Conservation (phyloP, 2,113 vertebrate genomes). For the Triplophysa tibetana region DNA sequence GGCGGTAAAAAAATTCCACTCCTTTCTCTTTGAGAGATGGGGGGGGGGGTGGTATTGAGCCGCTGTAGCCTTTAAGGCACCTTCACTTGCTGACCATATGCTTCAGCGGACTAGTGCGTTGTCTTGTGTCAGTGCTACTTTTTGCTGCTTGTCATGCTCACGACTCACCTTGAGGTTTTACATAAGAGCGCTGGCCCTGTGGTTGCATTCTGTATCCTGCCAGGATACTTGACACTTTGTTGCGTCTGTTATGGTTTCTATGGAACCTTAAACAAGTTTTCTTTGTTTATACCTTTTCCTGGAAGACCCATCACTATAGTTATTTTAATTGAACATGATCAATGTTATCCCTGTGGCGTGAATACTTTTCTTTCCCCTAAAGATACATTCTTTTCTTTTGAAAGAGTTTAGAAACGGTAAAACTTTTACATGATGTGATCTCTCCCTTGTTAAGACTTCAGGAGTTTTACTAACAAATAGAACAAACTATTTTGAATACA, state of each 20-base stretch:
- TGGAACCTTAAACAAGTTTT: neutral
- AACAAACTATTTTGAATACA: neutral
- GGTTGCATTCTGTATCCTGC: conserved; percentile 27
- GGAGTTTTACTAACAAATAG: conserved; percentile 24
- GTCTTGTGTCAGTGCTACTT: conserved; percentile 27
- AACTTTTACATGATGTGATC: neutral
- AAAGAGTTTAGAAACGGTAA: neutral
- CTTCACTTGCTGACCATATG: conserved; percentile 13
- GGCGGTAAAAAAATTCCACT: no score
- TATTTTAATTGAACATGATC: neutral
- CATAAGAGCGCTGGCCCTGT: conserved; percentile 9
- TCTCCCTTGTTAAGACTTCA: neutral
- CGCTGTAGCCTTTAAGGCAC: conserved; percentile 27
- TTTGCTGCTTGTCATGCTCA: neutral
- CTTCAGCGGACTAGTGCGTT: neutral
- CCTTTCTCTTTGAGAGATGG: neutral
- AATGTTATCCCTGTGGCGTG: neutral
- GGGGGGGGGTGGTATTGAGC: conserved; percentile 10
- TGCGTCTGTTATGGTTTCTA: neutral
- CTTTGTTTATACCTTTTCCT: neutral
- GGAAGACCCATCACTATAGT: neutral
- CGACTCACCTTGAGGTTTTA: conserved; percentile 2
- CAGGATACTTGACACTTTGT: conserved; percentile 32
- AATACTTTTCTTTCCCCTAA: neutral
- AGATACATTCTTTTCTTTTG: neutral